Evolutionary conservation across 64 coral and sea anemone genomes (phyloP).

Genomic region (Cladopsammia gracilis): DNA sequence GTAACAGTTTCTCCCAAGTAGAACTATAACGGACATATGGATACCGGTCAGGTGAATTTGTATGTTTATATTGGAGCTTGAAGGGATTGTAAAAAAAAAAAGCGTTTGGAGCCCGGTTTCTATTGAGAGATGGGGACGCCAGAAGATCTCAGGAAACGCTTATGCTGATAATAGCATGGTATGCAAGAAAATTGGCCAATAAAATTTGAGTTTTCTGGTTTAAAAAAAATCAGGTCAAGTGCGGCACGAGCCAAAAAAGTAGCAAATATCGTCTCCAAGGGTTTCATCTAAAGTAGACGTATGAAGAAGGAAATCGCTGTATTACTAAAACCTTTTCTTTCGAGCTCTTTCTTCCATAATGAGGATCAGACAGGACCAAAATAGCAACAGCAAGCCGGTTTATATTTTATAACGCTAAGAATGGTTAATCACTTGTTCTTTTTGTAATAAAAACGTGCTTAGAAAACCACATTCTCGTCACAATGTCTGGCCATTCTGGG

Average conservation of each 20-base stretch:
- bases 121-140: neutral
- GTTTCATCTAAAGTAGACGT: neutral
- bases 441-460: slow-evolving; percentile 21
- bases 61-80: neutral
- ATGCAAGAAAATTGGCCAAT: neutral
- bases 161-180: too few species aligned
- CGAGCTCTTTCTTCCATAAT: neutral
- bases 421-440: slow-evolving; percentile 2
- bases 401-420: slow-evolving; percentile 17
- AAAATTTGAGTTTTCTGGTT: neutral
- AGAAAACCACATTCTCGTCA: neutral
- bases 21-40: neutral
- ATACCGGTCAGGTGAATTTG: neutral
- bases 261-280: neutral
- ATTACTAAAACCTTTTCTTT: neutral
- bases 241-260: neutral
- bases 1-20: neutral
- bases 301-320: neutral
- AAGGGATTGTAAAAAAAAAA: too few species aligned
- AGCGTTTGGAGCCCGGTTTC: neutral
- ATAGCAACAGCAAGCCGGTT: slow-evolving; percentile 8
- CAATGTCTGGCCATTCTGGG: neutral
- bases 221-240: neutral
- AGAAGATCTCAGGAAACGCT: neutral
- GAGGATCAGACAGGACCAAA: slow-evolving; percentile 8